These are phyloP conservation scores for Drosophila eohydei DNA, from an alignment of 2,888 invertebrate genomes.

Conservation along the genomic window DNA sequence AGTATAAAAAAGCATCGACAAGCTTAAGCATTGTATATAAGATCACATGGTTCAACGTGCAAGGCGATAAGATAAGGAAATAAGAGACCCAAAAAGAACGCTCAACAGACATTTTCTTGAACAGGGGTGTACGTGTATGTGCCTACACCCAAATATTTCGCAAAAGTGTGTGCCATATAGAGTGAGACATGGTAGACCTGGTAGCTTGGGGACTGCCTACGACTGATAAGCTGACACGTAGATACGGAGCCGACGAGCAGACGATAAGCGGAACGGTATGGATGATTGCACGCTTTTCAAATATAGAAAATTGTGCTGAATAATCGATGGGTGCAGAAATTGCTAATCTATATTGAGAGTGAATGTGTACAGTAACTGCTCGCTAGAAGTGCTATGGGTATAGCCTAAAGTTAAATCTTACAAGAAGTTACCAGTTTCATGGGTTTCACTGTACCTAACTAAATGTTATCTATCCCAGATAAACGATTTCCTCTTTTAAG, in stretches of 20 bases:
- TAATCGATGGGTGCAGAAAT: constrained; percentile 20
- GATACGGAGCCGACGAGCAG: constrained; percentile 27
- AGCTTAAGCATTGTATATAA: not conserved
- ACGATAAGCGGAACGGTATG: constrained; percentile 28
- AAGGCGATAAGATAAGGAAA: constrained; percentile 21
- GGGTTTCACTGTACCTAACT: not conserved
- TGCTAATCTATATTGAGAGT: constrained; percentile 10
- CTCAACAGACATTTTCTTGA: not conserved
- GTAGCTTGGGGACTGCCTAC: constrained; percentile 26
- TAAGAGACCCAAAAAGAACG: constrained; percentile 1
- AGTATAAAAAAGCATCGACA: not conserved
- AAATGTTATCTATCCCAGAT: not conserved
- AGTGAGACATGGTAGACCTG: constrained; percentile 25
- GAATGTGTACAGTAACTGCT: not conserved
- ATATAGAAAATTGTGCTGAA: constrained; percentile 25
- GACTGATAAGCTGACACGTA: constrained; percentile 11
- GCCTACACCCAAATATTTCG: not conserved
- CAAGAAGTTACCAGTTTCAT: not conserved
- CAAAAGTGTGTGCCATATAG: not conserved
- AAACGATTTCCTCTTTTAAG: not conserved
- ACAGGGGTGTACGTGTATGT: not conserved
- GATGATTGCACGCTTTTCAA: constrained; percentile 26
- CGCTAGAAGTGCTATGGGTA: not conserved
- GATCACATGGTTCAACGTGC: constrained; percentile 15
- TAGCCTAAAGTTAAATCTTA: not conserved